Base-by-base conservation (phyloP, 1,140 invertebrate genomes). In the Euura lappo region DNA sequence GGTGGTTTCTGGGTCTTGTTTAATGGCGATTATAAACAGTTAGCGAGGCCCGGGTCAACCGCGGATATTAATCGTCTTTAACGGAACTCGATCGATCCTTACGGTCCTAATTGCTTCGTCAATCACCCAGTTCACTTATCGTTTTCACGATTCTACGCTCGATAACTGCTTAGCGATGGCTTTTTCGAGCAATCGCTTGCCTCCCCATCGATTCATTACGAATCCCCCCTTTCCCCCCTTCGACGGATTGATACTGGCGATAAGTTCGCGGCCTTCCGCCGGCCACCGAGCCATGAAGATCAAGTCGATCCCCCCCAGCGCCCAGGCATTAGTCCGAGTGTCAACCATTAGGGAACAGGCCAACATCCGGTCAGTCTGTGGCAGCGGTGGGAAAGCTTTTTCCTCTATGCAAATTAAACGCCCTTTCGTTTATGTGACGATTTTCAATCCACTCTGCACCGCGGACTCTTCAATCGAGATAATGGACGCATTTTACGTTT, bases 351-450 rank as follows among this genome's bases (percentile, higher is more conserved):
- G 6, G 11, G 10, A 4, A 68, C 44, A 3, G 28, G 44, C 66
- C 44, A 68, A 42, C 66, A 68, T 68, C 44, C 13, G 66, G 66
- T 68, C 13, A 68, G 45, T 46, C 7, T 8, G 68, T 46, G 71
- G 68, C 64, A 42, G 7, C 66, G 68, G 28, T 28, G 28, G 28
- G 28, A 47, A 51, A 51, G 68, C 64, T 66, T 66, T 66, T 43
- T 10, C 45, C 45, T 70, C 70, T 65, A 73, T 70, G 68, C 72
- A 73, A 73, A 73, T 73, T 68, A 45, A 69, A 68, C 47, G 11
- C 69, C 72, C 28, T 28, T 28, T 28, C 28, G 28, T 28, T 28
- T 28, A 69, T 64, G 72, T 69, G 72, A 43, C 68, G 70, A 73
- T 73, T 70, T 67, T 67, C 72, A 73, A 60, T 64, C 46, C 60